Conservation (phyloP, 2,888 invertebrate genomes). For the Drosophila siamana region DNA sequence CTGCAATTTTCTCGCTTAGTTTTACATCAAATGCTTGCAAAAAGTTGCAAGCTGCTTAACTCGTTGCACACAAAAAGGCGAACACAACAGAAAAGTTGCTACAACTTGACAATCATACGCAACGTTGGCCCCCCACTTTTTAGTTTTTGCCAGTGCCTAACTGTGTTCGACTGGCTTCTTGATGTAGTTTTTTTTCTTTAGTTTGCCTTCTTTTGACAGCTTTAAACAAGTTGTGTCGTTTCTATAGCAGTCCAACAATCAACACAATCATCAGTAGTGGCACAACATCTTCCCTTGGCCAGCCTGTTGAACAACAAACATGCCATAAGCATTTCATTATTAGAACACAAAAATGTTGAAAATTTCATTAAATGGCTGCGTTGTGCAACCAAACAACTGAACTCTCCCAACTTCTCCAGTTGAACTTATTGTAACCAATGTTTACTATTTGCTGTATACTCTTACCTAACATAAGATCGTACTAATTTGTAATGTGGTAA, state of each 20-base stretch:
- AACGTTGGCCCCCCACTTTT: constrained; percentile 36
- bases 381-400: constrained; percentile 38
- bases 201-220: constrained; percentile 4
- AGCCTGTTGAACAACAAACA: constrained; percentile 6
- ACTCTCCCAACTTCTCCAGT: neutral
- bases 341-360: constrained; percentile 72
- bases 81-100: constrained; percentile 36
- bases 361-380: constrained; percentile 72
- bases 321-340: constrained; percentile 73
- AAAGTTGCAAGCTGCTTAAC: constrained; percentile 56
- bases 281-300: constrained; percentile 24
- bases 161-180: constrained; percentile 6
- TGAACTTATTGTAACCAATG: constrained; percentile 16
- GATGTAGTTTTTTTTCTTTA: too few relatives aligned
- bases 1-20: constrained; percentile 61
- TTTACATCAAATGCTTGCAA: constrained; percentile 47
- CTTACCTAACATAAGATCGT: neutral
- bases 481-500: too few relatives aligned
- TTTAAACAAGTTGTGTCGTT: constrained; percentile 30
- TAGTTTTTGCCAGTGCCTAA: too few relatives aligned
- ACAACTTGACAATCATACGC: constrained; percentile 54
- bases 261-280: constrained; percentile 13
- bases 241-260: constrained; percentile 26
- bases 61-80: constrained; percentile 31
- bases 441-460: constrained; percentile 10